Percentiles rank a stretch among this genome's conserved stretches.
Evolutionary conservation across 2,797 vertebrate species (phyloP).

Genomic region (Coluber constrictor): DNA sequence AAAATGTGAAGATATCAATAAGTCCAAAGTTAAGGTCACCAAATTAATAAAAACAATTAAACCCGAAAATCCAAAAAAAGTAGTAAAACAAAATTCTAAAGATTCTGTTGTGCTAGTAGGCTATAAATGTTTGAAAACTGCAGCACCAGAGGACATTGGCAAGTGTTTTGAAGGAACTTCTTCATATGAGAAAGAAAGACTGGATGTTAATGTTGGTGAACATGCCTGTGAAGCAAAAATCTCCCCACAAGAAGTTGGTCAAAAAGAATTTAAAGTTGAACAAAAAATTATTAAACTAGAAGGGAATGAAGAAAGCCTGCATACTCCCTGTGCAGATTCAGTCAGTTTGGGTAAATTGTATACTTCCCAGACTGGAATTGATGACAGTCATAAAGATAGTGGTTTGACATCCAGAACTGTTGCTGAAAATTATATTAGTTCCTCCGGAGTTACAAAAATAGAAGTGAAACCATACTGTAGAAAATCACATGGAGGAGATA

Average conservation of each 20-base stretch:
- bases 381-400: slow-evolving; percentile 66
- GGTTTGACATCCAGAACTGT: slow-evolving; percentile 63
- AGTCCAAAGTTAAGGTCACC: slow-evolving; percentile 92
- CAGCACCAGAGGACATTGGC: slow-evolving; percentile 74
- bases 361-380: slow-evolving; percentile 80
- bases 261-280: slow-evolving; percentile 69
- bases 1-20: slow-evolving; percentile 78
- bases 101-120: slow-evolving; percentile 94
- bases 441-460: slow-evolving; percentile 72
- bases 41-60: slow-evolving; percentile 93
- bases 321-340: slow-evolving; percentile 68
- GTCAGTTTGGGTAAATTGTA: slow-evolving; percentile 70
- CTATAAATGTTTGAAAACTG: slow-evolving; percentile 91
- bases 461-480: slow-evolving; percentile 81
- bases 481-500: slow-evolving; percentile 78
- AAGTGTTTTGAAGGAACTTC: slow-evolving; percentile 79
- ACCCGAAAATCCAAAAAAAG: slow-evolving; percentile 90
- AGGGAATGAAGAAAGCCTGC: slow-evolving; percentile 57
- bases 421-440: slow-evolving; percentile 60
- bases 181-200: slow-evolving; percentile 76
- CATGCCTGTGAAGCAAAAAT: slow-evolving; percentile 74
- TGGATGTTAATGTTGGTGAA: slow-evolving; percentile 66
- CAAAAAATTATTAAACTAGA: slow-evolving; percentile 68
- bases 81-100: slow-evolving; percentile 89
- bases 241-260: slow-evolving; percentile 68